Evolutionary conservation across 2,113 vertebrate genomes (phyloP).

Genomic region (Ceratotherium simum): DNA sequence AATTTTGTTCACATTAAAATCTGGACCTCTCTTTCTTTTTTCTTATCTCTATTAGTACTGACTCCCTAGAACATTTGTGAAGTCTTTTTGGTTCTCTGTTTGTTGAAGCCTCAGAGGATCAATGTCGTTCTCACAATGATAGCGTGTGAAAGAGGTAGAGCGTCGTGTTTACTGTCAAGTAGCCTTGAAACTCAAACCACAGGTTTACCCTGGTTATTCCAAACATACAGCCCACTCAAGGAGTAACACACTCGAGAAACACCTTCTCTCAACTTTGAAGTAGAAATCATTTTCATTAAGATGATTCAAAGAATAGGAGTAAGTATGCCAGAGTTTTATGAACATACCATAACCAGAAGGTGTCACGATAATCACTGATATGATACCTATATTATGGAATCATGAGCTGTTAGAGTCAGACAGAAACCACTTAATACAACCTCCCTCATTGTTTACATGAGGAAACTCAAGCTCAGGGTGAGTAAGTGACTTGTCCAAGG

Average conservation of each 20-base stretch:
- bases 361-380: neutral
- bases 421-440: neutral
- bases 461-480: neutral
- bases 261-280: neutral
- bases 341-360: neutral
- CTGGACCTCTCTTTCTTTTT: neutral
- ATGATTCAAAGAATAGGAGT: neutral
- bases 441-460: neutral
- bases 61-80: neutral
- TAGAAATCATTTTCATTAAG: neutral
- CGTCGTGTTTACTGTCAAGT: neutral
- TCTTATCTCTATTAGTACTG: neutral
- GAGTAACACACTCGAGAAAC: neutral
- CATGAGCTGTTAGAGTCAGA: neutral
- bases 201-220: neutral
- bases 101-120: neutral
- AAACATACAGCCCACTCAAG: neutral
- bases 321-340: neutral
- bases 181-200: neutral
- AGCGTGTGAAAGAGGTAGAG: neutral
- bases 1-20: slow-evolving; percentile 21
- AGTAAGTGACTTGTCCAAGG: neutral
- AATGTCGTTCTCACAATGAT: neutral
- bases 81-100: neutral
- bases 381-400: neutral